Evolutionary conservation across 2,113 vertebrate genomes (phyloP).

Genomic region (Prochilodus magdalenae): DNA sequence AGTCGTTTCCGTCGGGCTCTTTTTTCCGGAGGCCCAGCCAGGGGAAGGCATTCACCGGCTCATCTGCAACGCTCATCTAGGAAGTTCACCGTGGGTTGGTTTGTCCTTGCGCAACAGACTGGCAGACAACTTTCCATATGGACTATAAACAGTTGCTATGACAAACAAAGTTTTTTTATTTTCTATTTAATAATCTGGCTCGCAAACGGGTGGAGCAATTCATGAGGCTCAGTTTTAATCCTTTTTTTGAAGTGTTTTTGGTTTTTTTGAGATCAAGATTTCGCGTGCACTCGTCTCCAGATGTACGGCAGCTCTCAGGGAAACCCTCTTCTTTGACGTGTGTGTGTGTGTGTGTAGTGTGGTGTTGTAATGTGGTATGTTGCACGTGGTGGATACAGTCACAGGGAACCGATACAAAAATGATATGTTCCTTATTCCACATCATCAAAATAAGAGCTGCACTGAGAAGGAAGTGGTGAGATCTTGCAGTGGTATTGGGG

Average conservation of each 20-base stretch:
- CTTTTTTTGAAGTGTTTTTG: not conserved
- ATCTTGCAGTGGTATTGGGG: too few species aligned
- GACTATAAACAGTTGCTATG: conserved; percentile 83
- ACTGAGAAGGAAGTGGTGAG: too few species aligned
- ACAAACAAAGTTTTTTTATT: conserved; percentile 84
- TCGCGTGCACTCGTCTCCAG: not conserved
- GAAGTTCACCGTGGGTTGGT: conserved; percentile 76
- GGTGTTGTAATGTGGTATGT: too few species aligned
- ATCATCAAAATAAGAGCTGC: too few species aligned
- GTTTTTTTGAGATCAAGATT: conserved; percentile 22
- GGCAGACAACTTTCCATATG: conserved; percentile 82
- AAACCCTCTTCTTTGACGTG: conserved; percentile 17
- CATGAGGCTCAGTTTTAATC: conserved; percentile 56
- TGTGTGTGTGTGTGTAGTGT: not conserved
- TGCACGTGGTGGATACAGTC: not conserved
- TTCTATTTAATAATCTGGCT: conserved; percentile 81
- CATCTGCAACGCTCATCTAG: conserved; percentile 69
- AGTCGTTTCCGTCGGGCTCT: conserved; percentile 3
- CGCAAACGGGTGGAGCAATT: conserved; percentile 67
- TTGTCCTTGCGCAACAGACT: conserved; percentile 84
- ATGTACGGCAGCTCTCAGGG: conserved; percentile 33
- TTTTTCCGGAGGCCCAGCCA: conserved; percentile 66
- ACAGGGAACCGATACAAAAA: not conserved
- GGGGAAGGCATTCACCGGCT: conserved; percentile 67
- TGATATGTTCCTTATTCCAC: conserved; percentile 1